phyloP scores from a whole-genome alignment of 2,888 invertebrate genomes.

The Aquatica leii region DNA sequence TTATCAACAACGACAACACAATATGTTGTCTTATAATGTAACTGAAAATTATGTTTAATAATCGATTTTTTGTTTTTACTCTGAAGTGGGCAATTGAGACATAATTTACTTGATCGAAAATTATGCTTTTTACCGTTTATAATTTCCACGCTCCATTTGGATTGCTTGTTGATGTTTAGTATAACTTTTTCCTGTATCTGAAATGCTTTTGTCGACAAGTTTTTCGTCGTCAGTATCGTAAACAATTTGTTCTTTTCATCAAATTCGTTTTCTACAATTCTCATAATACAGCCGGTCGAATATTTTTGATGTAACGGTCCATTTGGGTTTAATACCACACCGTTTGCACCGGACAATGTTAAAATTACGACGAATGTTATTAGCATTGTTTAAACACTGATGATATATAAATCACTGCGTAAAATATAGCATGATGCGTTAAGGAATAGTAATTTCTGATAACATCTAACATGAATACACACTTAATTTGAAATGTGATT shows the following conservation, averaged over 20 bases:
- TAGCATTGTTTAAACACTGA: not conserved
- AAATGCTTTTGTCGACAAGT: slow-evolving; percentile 17
- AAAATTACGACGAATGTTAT: not conserved
- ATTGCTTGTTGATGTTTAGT: slow-evolving; percentile 2
- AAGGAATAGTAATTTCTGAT: slow-evolving; percentile 14
- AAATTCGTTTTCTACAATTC: slow-evolving; percentile 24
- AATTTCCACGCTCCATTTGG: slow-evolving; percentile 24
- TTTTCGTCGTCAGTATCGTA: slow-evolving; percentile 25
- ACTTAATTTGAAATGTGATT: slow-evolving; percentile 25
- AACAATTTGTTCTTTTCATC: slow-evolving; percentile 18
- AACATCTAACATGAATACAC: slow-evolving; percentile 29
- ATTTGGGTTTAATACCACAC: slow-evolving; percentile 19
- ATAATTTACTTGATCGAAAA: slow-evolving; percentile 26
- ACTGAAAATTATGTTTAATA: slow-evolving; percentile 25
- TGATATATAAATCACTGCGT: not conserved
- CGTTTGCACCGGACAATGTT: not conserved
- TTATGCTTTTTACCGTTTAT: slow-evolving; percentile 13
- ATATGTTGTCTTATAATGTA: slow-evolving; percentile 22
- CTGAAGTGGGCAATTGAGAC: slow-evolving; percentile 13
- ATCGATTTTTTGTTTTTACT: not conserved
- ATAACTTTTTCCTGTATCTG: slow-evolving; percentile 17
- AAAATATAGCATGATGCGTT: slow-evolving; percentile 8
- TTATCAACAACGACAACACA: slow-evolving; percentile 36
- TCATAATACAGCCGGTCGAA: slow-evolving; percentile 26
- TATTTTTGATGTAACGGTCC: slow-evolving; percentile 24